Evolutionary conservation across 2,797 vertebrate species (phyloP).

Genomic region (Microctenopoma lineatum): DNA sequence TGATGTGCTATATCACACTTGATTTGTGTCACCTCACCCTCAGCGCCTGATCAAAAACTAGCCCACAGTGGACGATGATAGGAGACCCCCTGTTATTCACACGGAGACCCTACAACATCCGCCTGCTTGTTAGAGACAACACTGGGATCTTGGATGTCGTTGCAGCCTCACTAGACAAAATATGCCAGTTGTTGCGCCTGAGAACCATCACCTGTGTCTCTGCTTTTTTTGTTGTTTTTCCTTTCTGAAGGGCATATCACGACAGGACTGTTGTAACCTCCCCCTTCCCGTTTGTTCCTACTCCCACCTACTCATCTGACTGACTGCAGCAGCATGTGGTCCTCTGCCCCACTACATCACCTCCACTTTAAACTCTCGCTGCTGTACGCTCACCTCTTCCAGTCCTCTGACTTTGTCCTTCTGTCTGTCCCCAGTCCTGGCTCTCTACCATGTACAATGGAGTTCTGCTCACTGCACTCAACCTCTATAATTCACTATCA

Average conservation of each 20-base stretch:
- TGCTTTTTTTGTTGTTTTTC: constrained; percentile 11
- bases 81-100: not conserved
- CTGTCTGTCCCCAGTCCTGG: constrained; percentile 28
- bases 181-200: constrained; percentile 1
- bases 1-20: not conserved
- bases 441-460: constrained; percentile 41
- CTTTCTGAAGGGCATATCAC: constrained; percentile 13
- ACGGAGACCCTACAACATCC: not conserved
- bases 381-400: constrained; percentile 27
- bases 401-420: constrained; percentile 51
- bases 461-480: constrained; percentile 28
- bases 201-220: not conserved
- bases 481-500: constrained; percentile 46
- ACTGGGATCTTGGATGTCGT: not conserved
- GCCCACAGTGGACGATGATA: not conserved
- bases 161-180: not conserved
- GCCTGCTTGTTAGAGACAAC: not conserved
- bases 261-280: constrained; percentile 16
- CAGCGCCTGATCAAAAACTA: not conserved
- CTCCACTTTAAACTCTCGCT: constrained; percentile 41
- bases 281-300: constrained; percentile 19
- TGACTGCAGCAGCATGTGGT: constrained; percentile 24
- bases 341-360: constrained; percentile 36
- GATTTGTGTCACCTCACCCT: not conserved
- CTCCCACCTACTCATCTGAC: constrained; percentile 31